Evolutionary conservation across 2,888 invertebrate species (phyloP).

Genomic region (Marronus borbonicus): DNA sequence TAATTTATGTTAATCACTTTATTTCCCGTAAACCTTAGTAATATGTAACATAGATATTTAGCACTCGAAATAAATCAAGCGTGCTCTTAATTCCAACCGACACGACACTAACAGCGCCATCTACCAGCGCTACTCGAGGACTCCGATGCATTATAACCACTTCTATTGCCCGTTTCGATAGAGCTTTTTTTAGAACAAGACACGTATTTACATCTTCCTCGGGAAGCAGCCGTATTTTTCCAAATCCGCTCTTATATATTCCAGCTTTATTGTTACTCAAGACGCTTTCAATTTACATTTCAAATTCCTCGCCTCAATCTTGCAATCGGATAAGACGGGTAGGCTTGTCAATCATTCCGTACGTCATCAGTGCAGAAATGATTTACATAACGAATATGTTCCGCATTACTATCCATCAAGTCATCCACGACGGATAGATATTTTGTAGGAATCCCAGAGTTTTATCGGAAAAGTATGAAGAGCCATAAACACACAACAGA

Average conservation of each 20-base stretch:
- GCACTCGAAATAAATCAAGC: too few species aligned
- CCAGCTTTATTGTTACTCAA: constrained; percentile 40
- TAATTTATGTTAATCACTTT: too few species aligned
- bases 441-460: constrained; percentile 38
- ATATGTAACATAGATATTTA: too few species aligned
- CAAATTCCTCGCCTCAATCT: constrained; percentile 35
- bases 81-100: background rate
- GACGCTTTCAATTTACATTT: constrained; percentile 36
- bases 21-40: too few species aligned
- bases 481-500: constrained; percentile 54
- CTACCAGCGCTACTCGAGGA: background rate
- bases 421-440: constrained; percentile 42
- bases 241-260: constrained; percentile 35
- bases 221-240: constrained; percentile 17
- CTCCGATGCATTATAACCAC: background rate
- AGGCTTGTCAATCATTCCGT: constrained; percentile 27
- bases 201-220: constrained; percentile 23
- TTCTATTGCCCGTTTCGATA: background rate
- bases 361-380: constrained; percentile 43
- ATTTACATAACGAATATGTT: constrained; percentile 49
- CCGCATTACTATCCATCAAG: constrained; percentile 47
- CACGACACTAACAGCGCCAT: constrained; percentile 31
- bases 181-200: constrained; percentile 11
- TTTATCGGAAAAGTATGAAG: constrained; percentile 55
- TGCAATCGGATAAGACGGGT: constrained; percentile 15